Conservation (phyloP, 2,113 vertebrate species). For the Larimichthys crocea region DNA sequence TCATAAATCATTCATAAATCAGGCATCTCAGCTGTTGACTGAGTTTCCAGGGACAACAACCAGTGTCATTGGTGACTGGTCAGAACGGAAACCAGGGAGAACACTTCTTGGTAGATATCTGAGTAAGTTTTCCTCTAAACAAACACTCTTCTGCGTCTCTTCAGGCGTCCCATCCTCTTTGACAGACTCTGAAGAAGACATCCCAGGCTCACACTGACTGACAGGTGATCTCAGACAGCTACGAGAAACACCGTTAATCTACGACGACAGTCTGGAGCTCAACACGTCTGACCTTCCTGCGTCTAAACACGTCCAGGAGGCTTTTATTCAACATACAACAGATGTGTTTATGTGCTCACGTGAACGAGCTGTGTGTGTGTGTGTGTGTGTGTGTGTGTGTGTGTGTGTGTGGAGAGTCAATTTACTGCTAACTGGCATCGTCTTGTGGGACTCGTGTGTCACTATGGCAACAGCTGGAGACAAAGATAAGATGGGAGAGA, state of each 20-base stretch:
- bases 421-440: conserved; percentile 46
- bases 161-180: not conserved
- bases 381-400: conserved; percentile 14
- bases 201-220: not conserved
- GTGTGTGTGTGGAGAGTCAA: conserved; percentile 37
- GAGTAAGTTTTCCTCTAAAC: too few relatives aligned
- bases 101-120: too few relatives aligned
- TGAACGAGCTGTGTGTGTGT: not conserved
- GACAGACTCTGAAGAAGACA: not conserved
- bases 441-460: conserved; percentile 60
- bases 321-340: not conserved
- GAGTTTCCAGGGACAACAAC: too few relatives aligned
- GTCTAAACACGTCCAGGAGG: not conserved
- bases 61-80: too few relatives aligned
- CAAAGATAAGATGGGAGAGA: conserved; percentile 34
- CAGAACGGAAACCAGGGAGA: too few relatives aligned
- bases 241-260: too few relatives aligned
- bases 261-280: too few relatives aligned
- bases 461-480: conserved; percentile 70
- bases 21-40: too few relatives aligned
- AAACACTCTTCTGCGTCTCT: not conserved
- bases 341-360: not conserved
- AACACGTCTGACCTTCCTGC: too few relatives aligned
- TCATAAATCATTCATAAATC: too few relatives aligned
- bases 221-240: not conserved